Evolutionary conservation across 2,113 vertebrate genomes (phyloP).

Genomic region (Chunga burmeisteri): DNA sequence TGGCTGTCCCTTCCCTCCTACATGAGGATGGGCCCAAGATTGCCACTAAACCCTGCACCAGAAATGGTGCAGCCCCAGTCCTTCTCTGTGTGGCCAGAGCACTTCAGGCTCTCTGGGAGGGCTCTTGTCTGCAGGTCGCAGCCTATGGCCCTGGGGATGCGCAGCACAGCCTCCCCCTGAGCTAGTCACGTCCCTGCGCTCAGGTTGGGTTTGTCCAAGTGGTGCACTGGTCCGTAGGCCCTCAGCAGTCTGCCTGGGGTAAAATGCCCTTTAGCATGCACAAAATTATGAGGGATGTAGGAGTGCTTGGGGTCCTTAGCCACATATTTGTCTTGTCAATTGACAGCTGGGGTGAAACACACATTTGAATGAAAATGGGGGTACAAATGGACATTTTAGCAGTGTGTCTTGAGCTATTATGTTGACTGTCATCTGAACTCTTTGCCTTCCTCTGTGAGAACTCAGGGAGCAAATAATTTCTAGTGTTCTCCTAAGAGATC

Average conservation of each 20-base stretch:
- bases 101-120: neutral
- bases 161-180: neutral
- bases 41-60: neutral
- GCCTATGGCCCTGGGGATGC: neutral
- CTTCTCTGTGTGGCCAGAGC: neutral
- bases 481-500: neutral
- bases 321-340: neutral
- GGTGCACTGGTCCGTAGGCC: neutral
- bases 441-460: neutral
- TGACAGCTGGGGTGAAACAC: neutral
- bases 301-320: neutral
- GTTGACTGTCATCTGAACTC: neutral
- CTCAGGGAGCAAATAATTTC: neutral
- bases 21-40: neutral
- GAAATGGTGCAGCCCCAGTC: neutral
- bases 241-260: neutral
- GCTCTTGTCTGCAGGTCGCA: neutral
- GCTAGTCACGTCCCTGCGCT: neutral
- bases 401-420: neutral
- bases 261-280: neutral
- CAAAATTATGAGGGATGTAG: neutral
- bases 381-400: neutral
- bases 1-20: neutral
- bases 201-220: neutral
- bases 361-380: neutral